These are phyloP conservation scores for Lamellibrachia luymesi DNA, from an alignment of 1,140 invertebrate species.

Conservation along the genomic window DNA sequence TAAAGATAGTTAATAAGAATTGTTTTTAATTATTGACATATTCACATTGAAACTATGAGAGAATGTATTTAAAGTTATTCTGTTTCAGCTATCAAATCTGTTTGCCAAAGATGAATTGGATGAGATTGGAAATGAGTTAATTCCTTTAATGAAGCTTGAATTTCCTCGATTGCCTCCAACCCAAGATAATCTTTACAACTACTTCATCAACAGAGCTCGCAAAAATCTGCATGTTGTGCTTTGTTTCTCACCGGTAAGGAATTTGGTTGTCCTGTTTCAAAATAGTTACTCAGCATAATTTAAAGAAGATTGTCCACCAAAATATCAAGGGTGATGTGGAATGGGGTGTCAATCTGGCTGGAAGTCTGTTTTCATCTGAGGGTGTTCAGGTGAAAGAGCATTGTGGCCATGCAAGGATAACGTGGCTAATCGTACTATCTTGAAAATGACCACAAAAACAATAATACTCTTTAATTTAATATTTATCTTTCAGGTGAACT, in stretches of 20 bases:
- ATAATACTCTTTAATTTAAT: too few species aligned
- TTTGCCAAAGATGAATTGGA: constrained; percentile 93
- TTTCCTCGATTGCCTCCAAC: constrained; percentile 85
- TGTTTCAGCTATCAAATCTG: constrained; percentile 73
- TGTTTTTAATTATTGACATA: too few species aligned
- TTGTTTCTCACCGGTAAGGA: constrained; percentile 84
- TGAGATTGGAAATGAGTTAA: constrained; percentile 92
- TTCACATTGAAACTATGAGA: too few species aligned
- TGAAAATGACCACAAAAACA: too few species aligned
- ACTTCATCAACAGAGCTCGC: constrained; percentile 84
- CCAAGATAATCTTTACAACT: constrained; percentile 90
- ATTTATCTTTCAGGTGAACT: too few species aligned
- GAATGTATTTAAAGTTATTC: neutral
- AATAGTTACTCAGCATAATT: neutral
- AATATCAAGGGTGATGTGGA: neutral
- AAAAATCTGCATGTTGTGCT: constrained; percentile 93
- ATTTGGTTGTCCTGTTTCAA: neutral
- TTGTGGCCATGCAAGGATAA: too few species aligned
- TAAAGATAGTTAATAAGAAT: too few species aligned
- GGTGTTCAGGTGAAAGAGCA: too few species aligned
- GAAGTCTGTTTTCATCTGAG: neutral
- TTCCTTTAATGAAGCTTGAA: constrained; percentile 90
- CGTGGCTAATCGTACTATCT: too few species aligned
- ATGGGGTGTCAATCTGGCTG: neutral
- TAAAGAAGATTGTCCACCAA: neutral